Evolutionary conservation across 2,113 vertebrate species (phyloP).

Genomic region (Lichenostomus cassidix): DNA sequence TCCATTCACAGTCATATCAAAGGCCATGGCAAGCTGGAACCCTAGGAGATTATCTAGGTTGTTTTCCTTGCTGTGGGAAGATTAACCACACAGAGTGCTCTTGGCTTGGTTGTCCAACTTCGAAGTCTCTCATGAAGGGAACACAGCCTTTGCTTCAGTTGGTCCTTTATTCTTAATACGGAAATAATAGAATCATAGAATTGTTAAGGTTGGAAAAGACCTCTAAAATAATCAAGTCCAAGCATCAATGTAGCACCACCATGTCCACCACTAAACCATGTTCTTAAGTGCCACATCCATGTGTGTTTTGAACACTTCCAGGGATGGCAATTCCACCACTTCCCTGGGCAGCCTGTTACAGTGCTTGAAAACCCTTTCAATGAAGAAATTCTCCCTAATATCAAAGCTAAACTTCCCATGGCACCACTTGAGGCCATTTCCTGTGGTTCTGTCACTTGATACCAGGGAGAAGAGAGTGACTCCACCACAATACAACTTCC

Average conservation of each 20-base stretch:
- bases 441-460: neutral
- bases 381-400: neutral
- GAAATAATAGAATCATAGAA: neutral
- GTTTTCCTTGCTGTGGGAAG: neutral
- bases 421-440: neutral
- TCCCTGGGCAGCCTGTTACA: neutral
- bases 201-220: neutral
- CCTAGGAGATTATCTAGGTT: neutral
- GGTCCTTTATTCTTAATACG: neutral
- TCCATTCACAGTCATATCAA: neutral
- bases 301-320: fast-evolving
- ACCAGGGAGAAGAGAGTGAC: neutral
- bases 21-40: neutral
- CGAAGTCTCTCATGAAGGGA: neutral
- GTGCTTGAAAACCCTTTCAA: neutral
- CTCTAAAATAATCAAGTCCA: neutral
- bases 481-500: neutral
- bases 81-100: neutral
- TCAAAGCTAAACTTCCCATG: neutral
- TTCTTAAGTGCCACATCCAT: neutral
- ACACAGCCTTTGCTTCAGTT: neutral
- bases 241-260: neutral
- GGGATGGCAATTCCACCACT: neutral
- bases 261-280: neutral
- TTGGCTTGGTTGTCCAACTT: neutral